Conservation (phyloP, 2,888 invertebrate genomes). For the Epiperipatus broadwayi region DNA sequence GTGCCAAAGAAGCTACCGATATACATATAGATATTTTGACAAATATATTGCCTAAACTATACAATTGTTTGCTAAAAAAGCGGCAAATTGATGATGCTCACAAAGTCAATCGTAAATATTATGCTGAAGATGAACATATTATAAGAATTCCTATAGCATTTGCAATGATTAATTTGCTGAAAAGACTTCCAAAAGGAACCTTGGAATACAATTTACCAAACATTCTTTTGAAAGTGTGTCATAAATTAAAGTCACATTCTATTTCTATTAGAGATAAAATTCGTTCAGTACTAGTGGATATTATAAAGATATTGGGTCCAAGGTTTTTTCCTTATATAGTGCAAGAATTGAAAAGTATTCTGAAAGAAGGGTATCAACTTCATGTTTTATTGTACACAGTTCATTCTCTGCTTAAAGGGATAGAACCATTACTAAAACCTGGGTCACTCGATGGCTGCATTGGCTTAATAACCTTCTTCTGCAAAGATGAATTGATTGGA, state of each 20-base stretch:
- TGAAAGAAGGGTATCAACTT: slow-evolving; percentile 69
- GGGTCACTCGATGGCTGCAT: slow-evolving; percentile 62
- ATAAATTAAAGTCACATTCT: slow-evolving; percentile 68
- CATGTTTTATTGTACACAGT: slow-evolving; percentile 79
- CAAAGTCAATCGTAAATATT: slow-evolving; percentile 19
- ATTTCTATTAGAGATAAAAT: slow-evolving; percentile 66
- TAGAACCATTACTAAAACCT: slow-evolving; percentile 47
- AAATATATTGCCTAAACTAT: slow-evolving; percentile 56
- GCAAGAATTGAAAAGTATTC: slow-evolving; percentile 53
- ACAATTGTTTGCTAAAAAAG: slow-evolving; percentile 42
- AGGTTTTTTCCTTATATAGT: slow-evolving; percentile 54
- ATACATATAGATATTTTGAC: slow-evolving; percentile 49
- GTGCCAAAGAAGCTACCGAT: slow-evolving; percentile 42
- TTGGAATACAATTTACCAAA: slow-evolving; percentile 54
- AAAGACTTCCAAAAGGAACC: slow-evolving; percentile 56
- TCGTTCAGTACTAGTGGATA: slow-evolving; percentile 75
- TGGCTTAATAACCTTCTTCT: slow-evolving; percentile 32
- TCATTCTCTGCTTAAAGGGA: slow-evolving; percentile 53
- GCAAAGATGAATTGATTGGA: slow-evolving; percentile 72
- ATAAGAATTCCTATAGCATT: slow-evolving; percentile 74
- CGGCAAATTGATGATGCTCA: slow-evolving; percentile 46
- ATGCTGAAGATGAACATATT: slow-evolving; percentile 49
- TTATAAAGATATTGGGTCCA: slow-evolving; percentile 65
- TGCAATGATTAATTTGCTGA: slow-evolving; percentile 73
- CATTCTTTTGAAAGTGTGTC: slow-evolving; percentile 45